phyloP scores from a whole-genome alignment of 2,113 vertebrate genomes.

The Antigone vipio region DNA sequence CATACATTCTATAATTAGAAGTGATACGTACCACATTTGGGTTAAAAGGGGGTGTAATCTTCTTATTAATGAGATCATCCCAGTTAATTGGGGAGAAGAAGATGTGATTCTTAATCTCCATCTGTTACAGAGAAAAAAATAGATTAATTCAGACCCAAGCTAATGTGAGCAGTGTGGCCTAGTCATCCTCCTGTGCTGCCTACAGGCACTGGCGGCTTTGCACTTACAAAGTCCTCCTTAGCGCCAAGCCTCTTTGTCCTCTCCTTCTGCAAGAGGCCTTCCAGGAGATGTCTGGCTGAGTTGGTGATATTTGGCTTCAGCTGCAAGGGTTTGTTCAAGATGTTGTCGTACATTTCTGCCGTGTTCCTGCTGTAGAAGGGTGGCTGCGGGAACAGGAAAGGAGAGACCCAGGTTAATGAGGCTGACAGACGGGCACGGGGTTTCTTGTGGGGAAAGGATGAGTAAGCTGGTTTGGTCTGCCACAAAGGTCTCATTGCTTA shows the following conservation, averaged over 20 bases:
- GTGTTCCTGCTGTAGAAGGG: conserved; percentile 99
- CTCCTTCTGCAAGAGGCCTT: conserved; percentile 95
- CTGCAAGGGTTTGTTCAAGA: conserved; percentile 97
- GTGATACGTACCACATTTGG: conserved; percentile 92
- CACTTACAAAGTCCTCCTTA: conserved; percentile 95
- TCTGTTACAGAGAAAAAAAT: conserved; percentile 75
- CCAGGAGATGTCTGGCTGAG: conserved; percentile 90
- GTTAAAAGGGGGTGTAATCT: conserved; percentile 98
- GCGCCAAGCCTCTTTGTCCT: conserved; percentile 92
- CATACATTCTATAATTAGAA: conserved; percentile 31
- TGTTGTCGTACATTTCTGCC: conserved; percentile 99
- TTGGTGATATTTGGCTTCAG: conserved; percentile 98
- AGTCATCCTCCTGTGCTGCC: neutral
- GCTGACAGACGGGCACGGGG: neutral
- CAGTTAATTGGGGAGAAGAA: conserved; percentile 99
- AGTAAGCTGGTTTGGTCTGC: neutral
- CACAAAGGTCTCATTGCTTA: conserved; percentile 61
- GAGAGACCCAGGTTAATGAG: neutral
- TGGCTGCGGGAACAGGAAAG: conserved; percentile 76
- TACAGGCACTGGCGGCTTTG: neutral
- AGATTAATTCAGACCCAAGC: conserved; percentile 52
- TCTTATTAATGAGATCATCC: conserved; percentile 98
- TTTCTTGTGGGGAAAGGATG: neutral
- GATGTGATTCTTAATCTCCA: conserved; percentile 96
- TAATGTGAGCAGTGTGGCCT: neutral